Percentiles rank a stretch among this genome's conserved stretches.
These are phyloP conservation scores for Rhadina sibilatrix DNA, from an alignment of 2,113 vertebrate species.

Conservation along the genomic window DNA sequence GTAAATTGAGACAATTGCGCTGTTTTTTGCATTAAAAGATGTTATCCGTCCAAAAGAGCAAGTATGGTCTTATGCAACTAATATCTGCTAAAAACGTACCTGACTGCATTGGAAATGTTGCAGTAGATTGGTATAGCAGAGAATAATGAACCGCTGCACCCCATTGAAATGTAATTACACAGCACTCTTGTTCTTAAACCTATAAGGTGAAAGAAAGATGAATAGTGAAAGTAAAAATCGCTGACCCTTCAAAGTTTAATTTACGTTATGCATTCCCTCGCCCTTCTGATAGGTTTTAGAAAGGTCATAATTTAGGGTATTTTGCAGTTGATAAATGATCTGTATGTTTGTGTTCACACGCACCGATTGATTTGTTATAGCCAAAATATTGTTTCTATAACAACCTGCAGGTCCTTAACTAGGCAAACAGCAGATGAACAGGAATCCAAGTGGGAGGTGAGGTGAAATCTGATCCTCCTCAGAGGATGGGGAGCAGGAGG, in stretches of 20 bases:
- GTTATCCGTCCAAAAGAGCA: conserved; percentile 70
- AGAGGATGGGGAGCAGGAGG: background rate
- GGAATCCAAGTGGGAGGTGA: conserved; percentile 68
- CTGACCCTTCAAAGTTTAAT: conserved; percentile 99
- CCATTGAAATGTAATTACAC: conserved; percentile 99
- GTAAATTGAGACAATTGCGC: conserved; percentile 75
- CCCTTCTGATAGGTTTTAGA: conserved; percentile 91
- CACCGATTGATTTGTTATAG: conserved; percentile 93
- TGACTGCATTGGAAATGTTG: conserved; percentile 91
- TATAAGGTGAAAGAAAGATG: conserved; percentile 95
- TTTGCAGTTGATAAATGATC: conserved; percentile 98
- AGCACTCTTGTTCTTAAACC: conserved; percentile 92
- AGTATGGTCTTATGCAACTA: conserved; percentile 72
- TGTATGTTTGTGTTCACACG: conserved; percentile 90
- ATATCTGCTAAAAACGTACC: conserved; percentile 80
- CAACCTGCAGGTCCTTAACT: conserved; percentile 84
- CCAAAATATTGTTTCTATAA: conserved; percentile 87
- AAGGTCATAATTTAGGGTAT: conserved; percentile 99
- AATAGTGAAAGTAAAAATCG: conserved; percentile 96
- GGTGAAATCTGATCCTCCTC: conserved; percentile 60
- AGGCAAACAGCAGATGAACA: conserved; percentile 82
- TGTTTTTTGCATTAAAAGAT: conserved; percentile 71
- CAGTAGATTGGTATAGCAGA: conserved; percentile 86
- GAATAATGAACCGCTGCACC: conserved; percentile 96
- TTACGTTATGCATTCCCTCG: conserved; percentile 92